Conservation (phyloP, 1,140 invertebrate genomes). For the Steinernema khuongi region DNA sequence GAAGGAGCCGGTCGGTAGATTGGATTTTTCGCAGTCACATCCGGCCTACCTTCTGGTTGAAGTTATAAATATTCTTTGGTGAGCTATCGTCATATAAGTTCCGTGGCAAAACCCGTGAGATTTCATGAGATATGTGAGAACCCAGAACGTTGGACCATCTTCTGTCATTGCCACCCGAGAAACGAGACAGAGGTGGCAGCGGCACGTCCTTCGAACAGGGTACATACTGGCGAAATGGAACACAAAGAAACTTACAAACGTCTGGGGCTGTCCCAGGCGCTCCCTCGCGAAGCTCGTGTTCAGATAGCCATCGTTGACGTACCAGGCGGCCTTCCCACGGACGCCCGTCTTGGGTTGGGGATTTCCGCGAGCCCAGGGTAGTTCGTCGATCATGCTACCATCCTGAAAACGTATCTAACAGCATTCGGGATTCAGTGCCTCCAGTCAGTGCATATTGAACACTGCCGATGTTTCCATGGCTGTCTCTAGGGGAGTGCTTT, state of each 20-base stretch:
- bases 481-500: neutral
- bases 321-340: conserved; percentile 36
- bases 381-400: conserved; percentile 26
- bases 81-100: neutral
- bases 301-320: conserved; percentile 28
- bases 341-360: conserved; percentile 45
- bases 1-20: too few relatives aligned
- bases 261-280: neutral
- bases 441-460: neutral
- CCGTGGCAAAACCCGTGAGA: neutral
- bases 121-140: neutral
- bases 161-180: conserved; percentile 9
- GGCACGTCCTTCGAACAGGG: neutral
- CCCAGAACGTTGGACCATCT: conserved; percentile 4
- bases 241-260: conserved; percentile 24
- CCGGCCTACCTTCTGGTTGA: neutral
- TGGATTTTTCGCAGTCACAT: neutral
- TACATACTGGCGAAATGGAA: neutral
- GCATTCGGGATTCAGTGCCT: neutral
- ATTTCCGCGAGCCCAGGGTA: conserved; percentile 46
- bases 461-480: neutral
- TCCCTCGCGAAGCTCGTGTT: neutral
- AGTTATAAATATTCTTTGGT: neutral
- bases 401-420: conserved; percentile 1
- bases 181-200: conserved; percentile 6